Evolutionary conservation across 1,140 invertebrate genomes (phyloP).

Genomic region (Hypothenemus hampei): DNA sequence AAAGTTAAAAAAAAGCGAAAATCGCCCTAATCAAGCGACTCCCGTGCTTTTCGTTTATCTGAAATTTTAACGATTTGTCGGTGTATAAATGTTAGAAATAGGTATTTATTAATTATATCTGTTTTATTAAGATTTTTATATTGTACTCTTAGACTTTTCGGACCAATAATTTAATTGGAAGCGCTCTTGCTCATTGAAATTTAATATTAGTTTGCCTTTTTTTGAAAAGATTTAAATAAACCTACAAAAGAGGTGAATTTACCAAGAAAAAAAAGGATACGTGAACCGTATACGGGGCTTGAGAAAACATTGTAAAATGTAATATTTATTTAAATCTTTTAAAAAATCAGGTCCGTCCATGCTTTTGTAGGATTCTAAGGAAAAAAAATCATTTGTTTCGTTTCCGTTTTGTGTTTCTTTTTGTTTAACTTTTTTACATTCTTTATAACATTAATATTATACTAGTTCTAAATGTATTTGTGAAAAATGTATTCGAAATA

Average conservation of each 20-base stretch:
- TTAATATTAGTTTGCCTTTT: not conserved
- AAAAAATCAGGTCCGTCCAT: not conserved
- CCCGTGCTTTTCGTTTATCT: not conserved
- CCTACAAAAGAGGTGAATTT: not conserved
- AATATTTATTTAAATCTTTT: not conserved
- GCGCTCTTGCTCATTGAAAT: conserved; percentile 1
- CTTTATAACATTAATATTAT: not conserved
- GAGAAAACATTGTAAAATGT: not conserved
- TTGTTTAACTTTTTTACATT: not conserved
- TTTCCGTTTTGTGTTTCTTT: not conserved
- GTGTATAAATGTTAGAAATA: not conserved
- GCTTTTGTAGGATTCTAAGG: not conserved
- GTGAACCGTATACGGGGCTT: not conserved
- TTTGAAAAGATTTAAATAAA: not conserved
- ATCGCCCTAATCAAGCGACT: not conserved
- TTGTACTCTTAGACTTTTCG: conserved; percentile 6
- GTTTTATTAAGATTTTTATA: conserved; percentile 3
- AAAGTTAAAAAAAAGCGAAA: not conserved
- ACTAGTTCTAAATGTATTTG: not conserved
- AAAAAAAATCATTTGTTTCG: not conserved
- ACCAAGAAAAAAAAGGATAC: not conserved
- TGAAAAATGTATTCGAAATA: conserved; percentile 8
- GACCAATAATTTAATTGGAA: conserved; percentile 9
- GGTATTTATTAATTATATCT: conserved; percentile 7
- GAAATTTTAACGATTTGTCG: not conserved